Evolutionary conservation across 2,797 vertebrate genomes (phyloP), one percentile per base, ranked within the genome.

Genomic region (Varecia variegata): DNA sequence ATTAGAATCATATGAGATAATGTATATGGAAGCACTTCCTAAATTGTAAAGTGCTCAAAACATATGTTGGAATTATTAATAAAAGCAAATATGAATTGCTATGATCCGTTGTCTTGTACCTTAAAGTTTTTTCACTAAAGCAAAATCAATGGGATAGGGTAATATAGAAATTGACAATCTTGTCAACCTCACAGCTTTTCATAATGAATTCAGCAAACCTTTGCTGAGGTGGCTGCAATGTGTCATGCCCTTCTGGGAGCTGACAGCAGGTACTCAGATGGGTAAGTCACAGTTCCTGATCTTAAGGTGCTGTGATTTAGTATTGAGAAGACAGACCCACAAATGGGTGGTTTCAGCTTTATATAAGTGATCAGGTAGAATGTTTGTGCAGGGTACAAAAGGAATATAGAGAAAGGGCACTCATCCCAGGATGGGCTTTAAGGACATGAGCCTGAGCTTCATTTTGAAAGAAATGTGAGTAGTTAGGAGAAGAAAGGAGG

Each of bases 31-130:
- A 35, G 13, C 21, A 50, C 17, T 92, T 83, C 14, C 38, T 83
- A 45, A 83, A 20, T 88, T 96, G 38, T 90, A 52, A 83, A 77
- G 32, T 79, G 9, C 56, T 88, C 9, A 84, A 90, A 95, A 67
- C 35, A 25, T 67, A 14, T 47, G 52, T 71, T 93, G 38, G 38
- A 96, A 82, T 92, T 94, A 70, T 38, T 93, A 81, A 50, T 88
- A 90, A 85, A 91, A 84, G 54, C 30, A 85, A 77, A 94, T 23
- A 40, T 86, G 45, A 92, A 54, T 88, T 92, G n/a, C 56, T 88
- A 7, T 47, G 68, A 43, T 80, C 88, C n/a, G 54, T 73, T 17
- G 62, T 76, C 38, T 94, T 93, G 30, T 95, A 73, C n/a, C 43
- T 58, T 74, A 43, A 74, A 38, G 7, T 54, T 82, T 86, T 71